phyloP scores from a whole-genome alignment of 2,888 invertebrate genomes.

The Lordiphosa fenestrarum region DNA sequence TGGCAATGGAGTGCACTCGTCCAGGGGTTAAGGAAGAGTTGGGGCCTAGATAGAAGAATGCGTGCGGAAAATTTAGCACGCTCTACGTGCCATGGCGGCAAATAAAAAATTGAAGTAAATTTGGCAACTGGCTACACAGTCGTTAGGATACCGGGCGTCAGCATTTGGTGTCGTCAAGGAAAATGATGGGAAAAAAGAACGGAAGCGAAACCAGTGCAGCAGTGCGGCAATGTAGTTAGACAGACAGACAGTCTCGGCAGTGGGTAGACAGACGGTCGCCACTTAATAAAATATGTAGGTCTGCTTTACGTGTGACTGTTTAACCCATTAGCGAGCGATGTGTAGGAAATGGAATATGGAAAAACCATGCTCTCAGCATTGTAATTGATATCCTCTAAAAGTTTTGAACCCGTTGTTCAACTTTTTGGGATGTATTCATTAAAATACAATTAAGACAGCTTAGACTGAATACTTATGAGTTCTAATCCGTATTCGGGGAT shows the following conservation, averaged over 20 bases:
- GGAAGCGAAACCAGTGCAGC: conserved; percentile 42
- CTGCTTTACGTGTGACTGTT: conserved; percentile 11
- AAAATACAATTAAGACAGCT: too few relatives aligned
- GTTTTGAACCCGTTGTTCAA: not conserved
- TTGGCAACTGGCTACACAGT: conserved; percentile 64
- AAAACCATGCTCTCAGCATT: not conserved
- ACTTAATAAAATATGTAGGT: conserved; percentile 11
- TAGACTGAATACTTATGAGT: too few relatives aligned
- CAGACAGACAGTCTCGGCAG: conserved; percentile 23
- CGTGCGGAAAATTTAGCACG: conserved; percentile 75
- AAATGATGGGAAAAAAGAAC: conserved; percentile 15
- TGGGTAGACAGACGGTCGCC: conserved; percentile 27
- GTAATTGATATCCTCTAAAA: not conserved
- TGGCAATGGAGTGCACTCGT: conserved; percentile 44
- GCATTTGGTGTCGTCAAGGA: conserved; percentile 49
- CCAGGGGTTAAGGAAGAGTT: not conserved
- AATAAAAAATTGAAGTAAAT: conserved; percentile 73
- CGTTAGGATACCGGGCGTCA: conserved; percentile 55
- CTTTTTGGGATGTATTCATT: too few relatives aligned
- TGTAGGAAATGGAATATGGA: conserved; percentile 1
- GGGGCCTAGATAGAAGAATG: conserved; percentile 53
- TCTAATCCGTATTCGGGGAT: too few relatives aligned
- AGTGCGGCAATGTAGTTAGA: conserved; percentile 60
- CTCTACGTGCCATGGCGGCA: conserved; percentile 62
- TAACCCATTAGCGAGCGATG: conserved; percentile 12